Conservation (phyloP, 2,797 vertebrate species). For the Amphiprion clarkii region DNA sequence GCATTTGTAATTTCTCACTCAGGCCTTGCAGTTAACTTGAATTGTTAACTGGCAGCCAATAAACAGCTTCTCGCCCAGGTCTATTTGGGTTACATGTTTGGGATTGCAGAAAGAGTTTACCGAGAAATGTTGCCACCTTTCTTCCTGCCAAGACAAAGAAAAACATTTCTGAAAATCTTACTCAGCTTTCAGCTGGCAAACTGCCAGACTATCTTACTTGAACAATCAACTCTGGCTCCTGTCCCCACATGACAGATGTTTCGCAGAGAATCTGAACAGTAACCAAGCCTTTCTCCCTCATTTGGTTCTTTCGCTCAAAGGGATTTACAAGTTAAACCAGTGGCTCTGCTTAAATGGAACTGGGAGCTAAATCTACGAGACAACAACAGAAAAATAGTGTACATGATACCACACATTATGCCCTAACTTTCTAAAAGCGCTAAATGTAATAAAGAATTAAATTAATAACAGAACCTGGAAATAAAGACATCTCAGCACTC, state of each 20-base stretch:
- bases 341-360: not conserved
- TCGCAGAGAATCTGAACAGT: not conserved
- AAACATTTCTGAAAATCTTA: conserved; percentile 4
- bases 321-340: not conserved
- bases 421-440: not conserved
- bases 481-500: not conserved
- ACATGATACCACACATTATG: too few relatives aligned
- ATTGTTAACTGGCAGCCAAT: not conserved
- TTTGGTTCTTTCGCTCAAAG: not conserved
- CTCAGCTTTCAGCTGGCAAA: not conserved
- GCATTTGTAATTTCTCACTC: not conserved
- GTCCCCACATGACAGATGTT: not conserved
- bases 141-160: not conserved
- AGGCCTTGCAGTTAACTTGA: not conserved
- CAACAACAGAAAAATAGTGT: too few relatives aligned
- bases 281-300: not conserved
- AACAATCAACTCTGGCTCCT: conserved; percentile 14
- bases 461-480: not conserved
- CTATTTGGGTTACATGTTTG: not conserved
- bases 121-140: not conserved
- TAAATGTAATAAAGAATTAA: not conserved
- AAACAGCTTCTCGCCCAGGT: not conserved
- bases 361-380: too few relatives aligned
- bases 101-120: conserved; percentile 1
- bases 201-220: not conserved